Conservation (phyloP, 2,797 vertebrate species). For the Halcyon badia region DNA sequence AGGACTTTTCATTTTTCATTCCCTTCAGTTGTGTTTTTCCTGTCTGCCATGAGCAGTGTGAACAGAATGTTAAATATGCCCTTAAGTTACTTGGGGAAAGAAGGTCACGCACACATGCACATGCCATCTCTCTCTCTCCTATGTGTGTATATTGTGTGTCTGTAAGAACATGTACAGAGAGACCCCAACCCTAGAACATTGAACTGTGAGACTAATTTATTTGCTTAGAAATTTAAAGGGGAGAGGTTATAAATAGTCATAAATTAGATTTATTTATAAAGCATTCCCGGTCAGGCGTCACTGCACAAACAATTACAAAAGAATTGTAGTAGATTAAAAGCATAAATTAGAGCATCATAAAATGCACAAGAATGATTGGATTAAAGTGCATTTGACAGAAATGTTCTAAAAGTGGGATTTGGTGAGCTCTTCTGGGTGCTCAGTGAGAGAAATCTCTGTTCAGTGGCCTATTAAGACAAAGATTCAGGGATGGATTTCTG, state of each 20-base stretch:
- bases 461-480: not conserved
- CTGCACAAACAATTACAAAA: constrained; percentile 47
- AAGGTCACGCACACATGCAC: not conserved
- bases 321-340: constrained; percentile 57
- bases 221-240: constrained; percentile 7
- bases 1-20: constrained; percentile 45
- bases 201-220: not conserved
- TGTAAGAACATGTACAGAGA: not conserved
- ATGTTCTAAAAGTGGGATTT: constrained; percentile 5
- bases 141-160: not conserved
- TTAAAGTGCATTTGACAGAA: constrained; percentile 2
- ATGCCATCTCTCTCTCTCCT: not conserved
- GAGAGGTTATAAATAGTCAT: constrained; percentile 56
- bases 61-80: constrained; percentile 65
- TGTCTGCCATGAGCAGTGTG: constrained; percentile 32
- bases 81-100: constrained; percentile 4
- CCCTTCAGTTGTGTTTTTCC: constrained; percentile 21
- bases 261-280: constrained; percentile 65
- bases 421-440: not conserved
- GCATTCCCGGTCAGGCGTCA: not conserved
- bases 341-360: constrained; percentile 55
- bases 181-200: not conserved
- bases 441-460: not conserved
- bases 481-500: not conserved
- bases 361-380: not conserved